Evolutionary conservation across 1,140 invertebrate species (phyloP).

Genomic region (Diuraphis noxia): DNA sequence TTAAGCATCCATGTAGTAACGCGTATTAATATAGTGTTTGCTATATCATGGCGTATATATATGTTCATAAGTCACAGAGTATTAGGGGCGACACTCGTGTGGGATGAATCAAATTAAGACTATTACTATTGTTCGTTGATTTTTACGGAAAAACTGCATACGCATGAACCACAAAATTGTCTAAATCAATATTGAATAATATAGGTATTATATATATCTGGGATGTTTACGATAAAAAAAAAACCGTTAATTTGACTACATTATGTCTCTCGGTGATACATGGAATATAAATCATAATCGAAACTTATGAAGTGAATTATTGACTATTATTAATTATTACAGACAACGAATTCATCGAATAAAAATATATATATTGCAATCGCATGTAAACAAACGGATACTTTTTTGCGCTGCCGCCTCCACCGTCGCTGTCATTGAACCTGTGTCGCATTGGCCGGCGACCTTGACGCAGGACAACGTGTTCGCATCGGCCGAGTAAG

Average conservation of each 20-base stretch:
- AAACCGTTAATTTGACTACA: neutral
- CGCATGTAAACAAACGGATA: slow-evolving; percentile 43
- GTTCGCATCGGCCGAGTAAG: slow-evolving; percentile 9
- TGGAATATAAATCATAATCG: neutral
- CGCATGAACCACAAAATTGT: neutral
- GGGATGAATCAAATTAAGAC: neutral
- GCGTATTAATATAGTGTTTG: neutral
- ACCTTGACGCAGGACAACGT: slow-evolving; percentile 38
- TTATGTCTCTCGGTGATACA: neutral
- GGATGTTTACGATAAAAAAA: neutral
- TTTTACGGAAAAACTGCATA: neutral
- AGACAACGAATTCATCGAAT: slow-evolving; percentile 7
- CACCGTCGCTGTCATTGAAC: slow-evolving; percentile 45
- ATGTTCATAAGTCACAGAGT: neutral
- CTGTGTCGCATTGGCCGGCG: slow-evolving; percentile 42
- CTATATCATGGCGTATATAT: neutral
- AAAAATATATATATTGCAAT: neutral
- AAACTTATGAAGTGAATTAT: neutral
- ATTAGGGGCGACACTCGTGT: neutral
- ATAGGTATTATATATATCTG: neutral
- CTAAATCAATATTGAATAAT: neutral
- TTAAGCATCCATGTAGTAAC: neutral
- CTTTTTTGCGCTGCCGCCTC: slow-evolving; percentile 8
- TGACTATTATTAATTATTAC: too few relatives aligned
- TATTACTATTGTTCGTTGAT: neutral